Conservation (phyloP, 2,797 vertebrate genomes). For the Phaenicophaeus curvirostris region DNA sequence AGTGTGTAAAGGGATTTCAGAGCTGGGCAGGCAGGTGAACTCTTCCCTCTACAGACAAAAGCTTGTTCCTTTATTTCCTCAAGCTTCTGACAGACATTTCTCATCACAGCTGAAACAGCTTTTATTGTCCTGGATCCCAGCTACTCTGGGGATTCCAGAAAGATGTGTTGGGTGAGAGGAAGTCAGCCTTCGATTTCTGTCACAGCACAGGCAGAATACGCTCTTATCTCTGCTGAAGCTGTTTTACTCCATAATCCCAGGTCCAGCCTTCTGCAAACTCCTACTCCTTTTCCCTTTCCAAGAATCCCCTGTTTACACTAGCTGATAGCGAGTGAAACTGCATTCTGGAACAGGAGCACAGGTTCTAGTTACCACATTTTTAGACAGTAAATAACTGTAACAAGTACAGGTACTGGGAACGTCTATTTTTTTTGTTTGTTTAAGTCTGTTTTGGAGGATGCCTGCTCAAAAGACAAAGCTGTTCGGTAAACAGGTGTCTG, state of each 20-base stretch:
- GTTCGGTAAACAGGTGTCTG: background rate
- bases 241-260: background rate
- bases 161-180: background rate
- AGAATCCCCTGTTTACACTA: background rate
- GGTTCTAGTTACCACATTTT: too few relatives aligned
- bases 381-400: background rate
- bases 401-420: background rate
- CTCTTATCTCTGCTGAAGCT: background rate
- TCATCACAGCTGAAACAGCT: background rate
- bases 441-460: background rate
- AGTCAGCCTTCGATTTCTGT: background rate
- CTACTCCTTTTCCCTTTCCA: background rate
- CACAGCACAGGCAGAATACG: background rate
- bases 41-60: background rate
- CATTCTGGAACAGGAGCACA: background rate
- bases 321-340: background rate
- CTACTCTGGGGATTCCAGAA: background rate
- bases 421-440: background rate
- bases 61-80: background rate
- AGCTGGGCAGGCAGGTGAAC: background rate
- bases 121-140: background rate
- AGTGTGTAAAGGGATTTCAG: background rate
- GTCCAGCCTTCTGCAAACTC: background rate
- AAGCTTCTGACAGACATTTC: background rate
- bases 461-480: background rate